These are phyloP conservation scores for Pseudomyrmex sp. DNA, from an alignment of 1,140 invertebrate species.

Conservation along the genomic window DNA sequence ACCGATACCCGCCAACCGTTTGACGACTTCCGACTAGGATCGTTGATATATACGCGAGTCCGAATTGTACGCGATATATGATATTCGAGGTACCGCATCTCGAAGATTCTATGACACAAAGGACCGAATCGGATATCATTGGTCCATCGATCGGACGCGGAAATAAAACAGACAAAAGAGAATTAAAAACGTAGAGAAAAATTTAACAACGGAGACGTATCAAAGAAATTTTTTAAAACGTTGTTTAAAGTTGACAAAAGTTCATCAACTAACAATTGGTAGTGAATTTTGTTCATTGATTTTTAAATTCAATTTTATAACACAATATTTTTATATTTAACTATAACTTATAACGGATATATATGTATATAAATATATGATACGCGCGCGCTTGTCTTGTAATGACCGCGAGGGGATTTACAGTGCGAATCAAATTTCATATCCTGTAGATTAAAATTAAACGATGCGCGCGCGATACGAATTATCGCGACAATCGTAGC, in stretches of 20 bases:
- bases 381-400: constrained; percentile 42
- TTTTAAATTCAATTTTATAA: background rate
- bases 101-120: constrained; percentile 67
- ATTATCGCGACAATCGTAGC: constrained; percentile 68
- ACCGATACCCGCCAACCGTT: constrained; percentile 66
- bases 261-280: background rate
- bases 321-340: background rate
- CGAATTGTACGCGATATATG: constrained; percentile 50
- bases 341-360: background rate
- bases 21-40: constrained; percentile 56
- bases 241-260: no score
- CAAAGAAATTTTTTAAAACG: no score
- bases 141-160: background rate
- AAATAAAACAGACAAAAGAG: constrained; percentile 5
- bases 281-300: constrained; percentile 5
- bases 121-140: constrained; percentile 50
- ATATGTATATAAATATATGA: background rate
- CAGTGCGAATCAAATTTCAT: constrained; percentile 52
- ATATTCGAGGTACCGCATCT: constrained; percentile 46
- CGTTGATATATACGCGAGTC: constrained; percentile 4
- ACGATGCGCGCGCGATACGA: constrained; percentile 66
- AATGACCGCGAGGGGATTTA: constrained; percentile 46
- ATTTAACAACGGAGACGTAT: background rate
- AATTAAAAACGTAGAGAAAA: background rate
- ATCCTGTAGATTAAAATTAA: constrained; percentile 69